Percentiles rank a stretch among this genome's conserved stretches.
These are phyloP conservation scores for Patiria miniata DNA, from an alignment of 35 echinoderm and acorn worm species.

Conservation along the genomic window DNA sequence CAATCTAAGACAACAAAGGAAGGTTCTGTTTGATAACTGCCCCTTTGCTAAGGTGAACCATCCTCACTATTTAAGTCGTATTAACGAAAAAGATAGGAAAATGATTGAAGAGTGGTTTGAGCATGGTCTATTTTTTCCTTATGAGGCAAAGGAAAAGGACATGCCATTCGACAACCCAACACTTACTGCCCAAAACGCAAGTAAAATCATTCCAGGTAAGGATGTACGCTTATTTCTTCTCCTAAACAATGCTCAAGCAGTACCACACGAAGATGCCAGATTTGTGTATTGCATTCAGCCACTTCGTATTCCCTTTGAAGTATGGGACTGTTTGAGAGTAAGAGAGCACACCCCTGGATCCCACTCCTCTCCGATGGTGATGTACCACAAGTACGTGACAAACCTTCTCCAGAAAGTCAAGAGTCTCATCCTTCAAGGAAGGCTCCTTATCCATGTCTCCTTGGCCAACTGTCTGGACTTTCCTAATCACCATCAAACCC, in stretches of 20 bases:
- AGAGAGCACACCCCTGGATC: too few species aligned
- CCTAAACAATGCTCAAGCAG: background rate
- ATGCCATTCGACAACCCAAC: slow-evolving; percentile 45
- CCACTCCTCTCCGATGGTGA: too few species aligned
- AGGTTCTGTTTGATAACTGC: background rate
- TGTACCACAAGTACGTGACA: too few species aligned
- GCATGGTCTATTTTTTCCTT: slow-evolving; percentile 15
- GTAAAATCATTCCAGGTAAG: background rate
- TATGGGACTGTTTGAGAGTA: slow-evolving; percentile 33
- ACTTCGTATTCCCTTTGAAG: background rate
- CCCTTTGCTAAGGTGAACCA: background rate
- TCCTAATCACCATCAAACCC: too few species aligned
- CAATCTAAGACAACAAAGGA: slow-evolving; percentile 23
- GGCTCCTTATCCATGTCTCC: too few species aligned
- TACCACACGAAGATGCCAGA: background rate
- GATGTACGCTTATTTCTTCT: too few species aligned
- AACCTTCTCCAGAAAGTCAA: too few species aligned
- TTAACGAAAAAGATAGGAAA: background rate
- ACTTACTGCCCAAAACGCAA: slow-evolving; percentile 24
- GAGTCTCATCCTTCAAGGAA: too few species aligned
- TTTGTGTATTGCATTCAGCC: slow-evolving; percentile 20
- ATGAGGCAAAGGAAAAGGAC: background rate
- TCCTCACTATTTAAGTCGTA: background rate
- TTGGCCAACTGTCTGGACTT: too few species aligned
- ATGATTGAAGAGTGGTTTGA: slow-evolving; percentile 40